Conservation (phyloP, 2,888 invertebrate genomes). For the Parthenolecanium corni region DNA sequence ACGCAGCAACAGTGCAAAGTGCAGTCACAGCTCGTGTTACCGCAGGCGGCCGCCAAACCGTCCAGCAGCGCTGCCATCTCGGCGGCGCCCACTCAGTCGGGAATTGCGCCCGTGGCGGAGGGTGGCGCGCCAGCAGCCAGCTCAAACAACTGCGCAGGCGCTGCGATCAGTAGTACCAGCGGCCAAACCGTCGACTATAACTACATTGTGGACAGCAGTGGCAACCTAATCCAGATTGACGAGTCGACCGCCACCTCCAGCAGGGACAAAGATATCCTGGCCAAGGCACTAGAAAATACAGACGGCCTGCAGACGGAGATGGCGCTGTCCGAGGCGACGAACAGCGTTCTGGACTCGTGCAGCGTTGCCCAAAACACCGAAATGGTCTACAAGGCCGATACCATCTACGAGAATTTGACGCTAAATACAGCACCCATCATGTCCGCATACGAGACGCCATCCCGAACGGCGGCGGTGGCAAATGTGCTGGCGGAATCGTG, state of each 20-base stretch:
- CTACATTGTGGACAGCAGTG: conserved; percentile 8
- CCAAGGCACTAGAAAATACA: conserved; percentile 34
- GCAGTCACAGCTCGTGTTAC: background rate
- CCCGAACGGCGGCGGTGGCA: conserved; percentile 12
- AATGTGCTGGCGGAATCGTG: conserved; percentile 1
- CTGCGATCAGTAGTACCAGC: background rate
- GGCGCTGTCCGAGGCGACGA: conserved; percentile 9
- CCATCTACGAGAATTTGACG: conserved; percentile 58
- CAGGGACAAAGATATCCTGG: conserved; percentile 33
- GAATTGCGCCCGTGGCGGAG: background rate
- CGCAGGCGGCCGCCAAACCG: background rate
- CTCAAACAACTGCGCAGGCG: background rate
- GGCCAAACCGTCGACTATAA: background rate
- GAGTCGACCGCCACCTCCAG: background rate
- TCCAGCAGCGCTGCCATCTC: background rate
- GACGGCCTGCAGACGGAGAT: conserved; percentile 34
- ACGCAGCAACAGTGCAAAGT: background rate
- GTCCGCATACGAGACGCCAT: conserved; percentile 64
- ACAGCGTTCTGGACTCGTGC: conserved; percentile 16
- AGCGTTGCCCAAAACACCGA: conserved; percentile 29
- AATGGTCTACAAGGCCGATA: conserved; percentile 29
- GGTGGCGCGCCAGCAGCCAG: background rate
- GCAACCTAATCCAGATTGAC: background rate
- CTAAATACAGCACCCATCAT: conserved; percentile 63
- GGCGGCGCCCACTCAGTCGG: background rate